Conservation (phyloP, 2,113 vertebrate genomes). For the Phaetusa simplex region DNA sequence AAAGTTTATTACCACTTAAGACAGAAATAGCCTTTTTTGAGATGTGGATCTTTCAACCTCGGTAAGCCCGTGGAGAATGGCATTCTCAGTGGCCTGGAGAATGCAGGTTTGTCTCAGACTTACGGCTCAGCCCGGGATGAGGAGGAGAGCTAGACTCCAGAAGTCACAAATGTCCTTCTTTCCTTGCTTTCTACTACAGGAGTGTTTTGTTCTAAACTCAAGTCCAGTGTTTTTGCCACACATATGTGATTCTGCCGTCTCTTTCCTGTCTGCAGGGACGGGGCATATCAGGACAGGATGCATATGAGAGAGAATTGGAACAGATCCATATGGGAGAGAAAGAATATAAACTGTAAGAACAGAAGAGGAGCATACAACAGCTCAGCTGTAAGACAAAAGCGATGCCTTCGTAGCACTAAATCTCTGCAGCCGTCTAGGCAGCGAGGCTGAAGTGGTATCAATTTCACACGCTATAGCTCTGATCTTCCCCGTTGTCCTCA, state of each 20-base stretch:
- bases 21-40: not conserved
- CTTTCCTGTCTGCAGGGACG: not conserved
- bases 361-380: fast-evolving
- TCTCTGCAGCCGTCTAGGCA: not conserved
- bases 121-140: not conserved
- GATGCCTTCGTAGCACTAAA: not conserved
- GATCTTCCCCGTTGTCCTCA: not conserved
- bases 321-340: not conserved
- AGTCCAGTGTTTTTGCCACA: not conserved
- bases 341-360: not conserved
- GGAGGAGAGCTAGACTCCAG: not conserved
- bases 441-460: not conserved
- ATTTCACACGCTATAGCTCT: not conserved
- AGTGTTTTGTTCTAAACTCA: not conserved
- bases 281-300: not conserved
- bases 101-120: not conserved
- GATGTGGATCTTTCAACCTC: not conserved
- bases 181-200: not conserved
- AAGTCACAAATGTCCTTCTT: not conserved
- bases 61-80: not conserved
- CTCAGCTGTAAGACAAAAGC: not conserved
- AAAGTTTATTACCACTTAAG: not conserved
- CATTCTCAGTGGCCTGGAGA: not conserved
- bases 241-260: not conserved
- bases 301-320: not conserved